Base-by-base conservation (phyloP, 1,140 invertebrate genomes). In the Pseudomyrmex flavicornis region DNA sequence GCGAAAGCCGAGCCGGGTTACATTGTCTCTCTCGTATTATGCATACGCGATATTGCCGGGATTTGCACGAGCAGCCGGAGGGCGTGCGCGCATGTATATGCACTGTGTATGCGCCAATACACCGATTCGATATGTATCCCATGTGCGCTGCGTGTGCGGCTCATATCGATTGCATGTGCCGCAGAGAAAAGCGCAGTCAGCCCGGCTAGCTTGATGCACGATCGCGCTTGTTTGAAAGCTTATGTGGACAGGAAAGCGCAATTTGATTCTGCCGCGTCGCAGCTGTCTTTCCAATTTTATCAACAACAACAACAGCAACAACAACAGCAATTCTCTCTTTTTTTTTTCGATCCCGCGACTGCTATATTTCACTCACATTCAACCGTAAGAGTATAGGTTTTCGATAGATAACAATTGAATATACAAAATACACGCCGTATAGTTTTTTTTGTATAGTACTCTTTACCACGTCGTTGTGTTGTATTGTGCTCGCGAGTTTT, bases 11-110 rank as follows among this genome's bases (percentile, higher is more conserved):
- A 52, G 35, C 69, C 65, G 79, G 89, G 87, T 89, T 91, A 89
- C 88, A 88, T 88, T 89, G 90, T 91, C 86, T 35, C 35, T 35
- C 35, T 70, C 77, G 82, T 65, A 87, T 85, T 88, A 87, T 90
- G 77, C 76, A 83, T 74, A 85, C 72, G 85, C 79, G 88, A 88
- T 88, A 86, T 91, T 86, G 72, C 75, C 70, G 52, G 73, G 56
- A 68, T 63, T 26, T 26, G 75, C 17, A 58, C 52, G 65, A 44
- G 54, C 56, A 22, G 73, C 65, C 63, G 13, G 48, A 46, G 22
- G 35, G 74, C 58, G 62, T 44, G 20, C 46, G 61, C 63, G 26
- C 17, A 20, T 50, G 52, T 66, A 35, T n/a, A 7, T 58, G 46
- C n/a, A 35, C 10, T 54, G 26, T 35, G 5, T 22, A 48, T 54